Conservation (phyloP, 2,797 vertebrate species). For the Aphelocoma californica region DNA sequence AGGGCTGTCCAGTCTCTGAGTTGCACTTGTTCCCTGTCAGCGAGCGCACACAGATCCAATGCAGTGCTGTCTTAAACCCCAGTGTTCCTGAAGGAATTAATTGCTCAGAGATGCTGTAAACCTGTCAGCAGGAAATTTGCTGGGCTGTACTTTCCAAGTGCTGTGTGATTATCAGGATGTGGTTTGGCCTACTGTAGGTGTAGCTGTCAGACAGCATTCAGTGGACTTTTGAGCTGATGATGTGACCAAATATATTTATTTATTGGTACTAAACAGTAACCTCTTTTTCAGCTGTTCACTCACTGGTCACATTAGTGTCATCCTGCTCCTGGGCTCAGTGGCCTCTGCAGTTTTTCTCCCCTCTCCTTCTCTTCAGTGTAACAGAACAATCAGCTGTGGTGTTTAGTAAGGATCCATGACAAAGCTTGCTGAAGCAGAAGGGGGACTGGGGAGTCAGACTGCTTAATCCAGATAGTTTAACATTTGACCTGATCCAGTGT, state of each 20-base stretch:
- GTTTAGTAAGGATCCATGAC: not conserved
- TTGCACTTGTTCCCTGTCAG: not conserved
- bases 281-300: not conserved
- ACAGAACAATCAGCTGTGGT: rapidly evolving
- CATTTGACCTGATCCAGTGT: not conserved
- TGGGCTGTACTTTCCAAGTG: not conserved
- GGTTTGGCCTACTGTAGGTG: not conserved
- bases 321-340: not conserved
- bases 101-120: not conserved
- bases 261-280: not conserved
- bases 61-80: not conserved
- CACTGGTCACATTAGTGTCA: rapidly evolving
- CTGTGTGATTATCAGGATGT: not conserved
- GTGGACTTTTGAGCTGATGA: not conserved
- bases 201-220: not conserved
- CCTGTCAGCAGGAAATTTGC: not conserved
- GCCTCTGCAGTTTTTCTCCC: not conserved
- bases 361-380: not conserved
- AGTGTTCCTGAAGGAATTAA: not conserved
- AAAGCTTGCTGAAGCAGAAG: not conserved
- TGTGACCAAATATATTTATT: not conserved
- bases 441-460: not conserved
- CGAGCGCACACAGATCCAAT: rapidly evolving
- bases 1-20: slow-evolving; percentile 17
- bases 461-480: not conserved